Percentiles rank a stretch among this genome's conserved stretches.
Evolutionary conservation across 2,888 invertebrate genomes (phyloP).

Genomic region (Drosophila tripunctata): DNA sequence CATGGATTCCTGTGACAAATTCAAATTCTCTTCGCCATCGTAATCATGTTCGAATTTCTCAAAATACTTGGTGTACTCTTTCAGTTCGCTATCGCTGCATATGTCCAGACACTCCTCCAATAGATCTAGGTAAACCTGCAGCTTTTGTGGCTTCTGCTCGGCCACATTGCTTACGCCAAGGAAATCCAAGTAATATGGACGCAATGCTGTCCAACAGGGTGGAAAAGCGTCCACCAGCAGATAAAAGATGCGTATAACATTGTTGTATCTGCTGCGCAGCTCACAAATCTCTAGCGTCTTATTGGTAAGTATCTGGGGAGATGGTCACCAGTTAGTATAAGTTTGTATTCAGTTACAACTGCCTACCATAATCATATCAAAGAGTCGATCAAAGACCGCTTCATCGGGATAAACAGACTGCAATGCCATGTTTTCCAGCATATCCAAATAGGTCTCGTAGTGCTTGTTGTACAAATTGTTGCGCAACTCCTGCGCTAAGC

Average conservation of each 20-base stretch:
- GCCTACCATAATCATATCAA: constrained; percentile 81
- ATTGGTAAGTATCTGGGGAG: constrained; percentile 45
- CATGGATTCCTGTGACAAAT: constrained; percentile 36
- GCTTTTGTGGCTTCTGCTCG: constrained; percentile 62
- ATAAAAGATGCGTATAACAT: constrained; percentile 72
- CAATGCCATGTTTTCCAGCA: constrained; percentile 74
- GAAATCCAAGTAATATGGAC: constrained; percentile 62
- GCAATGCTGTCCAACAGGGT: constrained; percentile 82
- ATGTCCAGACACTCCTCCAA: constrained; percentile 61
- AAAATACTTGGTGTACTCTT: constrained; percentile 19
- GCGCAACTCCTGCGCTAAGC: constrained; percentile 65
- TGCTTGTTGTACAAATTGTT: constrained; percentile 69
- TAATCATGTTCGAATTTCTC: constrained; percentile 35
- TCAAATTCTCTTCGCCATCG: constrained; percentile 39
- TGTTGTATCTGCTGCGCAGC: constrained; percentile 50
- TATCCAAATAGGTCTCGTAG: constrained; percentile 76
- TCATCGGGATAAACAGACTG: constrained; percentile 82
- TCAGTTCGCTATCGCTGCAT: constrained; percentile 56
- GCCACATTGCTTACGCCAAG: constrained; percentile 6
- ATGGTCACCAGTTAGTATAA: not conserved
- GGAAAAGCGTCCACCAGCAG: constrained; percentile 80
- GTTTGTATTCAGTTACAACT: not conserved
- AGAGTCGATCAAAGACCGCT: constrained; percentile 72
- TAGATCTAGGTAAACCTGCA: constrained; percentile 60
- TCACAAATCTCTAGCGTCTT: constrained; percentile 46